Percentiles rank a stretch among this genome's conserved stretches.
phyloP scores from a whole-genome alignment of 2,113 vertebrate genomes.

The Hippocampus barbouri region DNA sequence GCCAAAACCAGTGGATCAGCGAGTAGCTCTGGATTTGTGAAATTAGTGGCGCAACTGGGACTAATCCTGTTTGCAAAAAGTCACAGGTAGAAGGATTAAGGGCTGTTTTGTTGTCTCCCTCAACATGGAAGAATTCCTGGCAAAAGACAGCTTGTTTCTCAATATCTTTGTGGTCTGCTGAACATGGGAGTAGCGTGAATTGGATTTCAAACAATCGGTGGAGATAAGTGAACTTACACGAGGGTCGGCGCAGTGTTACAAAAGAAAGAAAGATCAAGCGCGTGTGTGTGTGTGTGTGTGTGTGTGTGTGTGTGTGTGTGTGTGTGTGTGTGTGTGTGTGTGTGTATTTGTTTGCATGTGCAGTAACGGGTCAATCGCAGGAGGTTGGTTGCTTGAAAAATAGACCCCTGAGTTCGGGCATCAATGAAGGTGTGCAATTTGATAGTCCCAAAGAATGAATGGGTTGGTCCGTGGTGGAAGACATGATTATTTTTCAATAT shows the following conservation, averaged over 20 bases:
- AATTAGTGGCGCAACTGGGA: conserved; percentile 52
- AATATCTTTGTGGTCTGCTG: conserved; percentile 17
- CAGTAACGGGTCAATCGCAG: no score
- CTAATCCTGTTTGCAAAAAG: conserved; percentile 69
- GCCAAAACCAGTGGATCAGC: conserved; percentile 45
- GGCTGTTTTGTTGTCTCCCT: conserved; percentile 50
- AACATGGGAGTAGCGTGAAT: conserved; percentile 22
- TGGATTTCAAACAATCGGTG: conserved; percentile 36
- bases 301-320: no score
- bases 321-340: no score
- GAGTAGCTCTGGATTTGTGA: conserved; percentile 45
- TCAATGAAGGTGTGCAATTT: no score
- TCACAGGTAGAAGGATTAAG: conserved; percentile 68
- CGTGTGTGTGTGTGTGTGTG: no score
- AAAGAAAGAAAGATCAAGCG: conserved; percentile 23
- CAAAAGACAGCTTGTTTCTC: conserved; percentile 14
- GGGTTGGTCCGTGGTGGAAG: no score
- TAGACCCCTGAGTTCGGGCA: no score
- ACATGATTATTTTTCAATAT: no score
- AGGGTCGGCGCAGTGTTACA: conserved; percentile 17
- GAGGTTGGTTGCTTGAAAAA: no score
- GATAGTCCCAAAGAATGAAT: no score
- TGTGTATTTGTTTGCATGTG: no score
- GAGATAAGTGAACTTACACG: conserved; percentile 38
- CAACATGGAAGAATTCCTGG: conserved; percentile 43